Percentiles rank a stretch among this genome's conserved stretches.
These are phyloP conservation scores for Blastomussa wellsi DNA, from an alignment of 92 coral and sea anemone genomes.

Conservation along the genomic window DNA sequence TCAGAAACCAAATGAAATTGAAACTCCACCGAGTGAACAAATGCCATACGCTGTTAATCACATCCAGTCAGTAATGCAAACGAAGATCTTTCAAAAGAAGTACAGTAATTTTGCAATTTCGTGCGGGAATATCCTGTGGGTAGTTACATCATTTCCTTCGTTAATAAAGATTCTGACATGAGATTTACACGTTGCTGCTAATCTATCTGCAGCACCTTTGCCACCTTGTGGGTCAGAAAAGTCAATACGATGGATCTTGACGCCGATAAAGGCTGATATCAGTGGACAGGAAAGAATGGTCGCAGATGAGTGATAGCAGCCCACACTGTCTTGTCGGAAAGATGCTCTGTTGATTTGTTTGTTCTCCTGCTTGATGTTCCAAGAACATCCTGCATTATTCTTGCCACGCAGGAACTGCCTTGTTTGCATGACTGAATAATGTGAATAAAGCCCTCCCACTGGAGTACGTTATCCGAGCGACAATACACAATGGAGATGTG, in stretches of 20 bases:
- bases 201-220: slow-evolving; percentile 53
- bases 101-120: too few species aligned
- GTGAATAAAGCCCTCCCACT: slow-evolving; percentile 44
- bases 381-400: too few species aligned
- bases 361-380: too few species aligned
- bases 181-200: slow-evolving; percentile 32
- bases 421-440: slow-evolving; percentile 45
- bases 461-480: slow-evolving; percentile 2
- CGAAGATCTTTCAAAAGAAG: too few species aligned
- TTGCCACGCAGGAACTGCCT: too few species aligned
- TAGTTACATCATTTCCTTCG: slow-evolving; percentile 39
- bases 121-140: too few species aligned
- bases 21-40: too few species aligned
- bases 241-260: slow-evolving; percentile 32
- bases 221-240: slow-evolving; percentile 56
- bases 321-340: slow-evolving; percentile 56
- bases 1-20: too few species aligned
- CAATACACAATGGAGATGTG: slow-evolving; percentile 43
- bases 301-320: slow-evolving; percentile 52
- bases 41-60: too few species aligned
- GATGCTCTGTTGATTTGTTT: too few species aligned
- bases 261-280: slow-evolving; percentile 30
- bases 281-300: slow-evolving; percentile 46
- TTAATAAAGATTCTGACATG: slow-evolving; percentile 22
- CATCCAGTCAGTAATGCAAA: too few species aligned